Conservation (phyloP, 2,888 invertebrate species). For the Cataglyphis cursor region DNA sequence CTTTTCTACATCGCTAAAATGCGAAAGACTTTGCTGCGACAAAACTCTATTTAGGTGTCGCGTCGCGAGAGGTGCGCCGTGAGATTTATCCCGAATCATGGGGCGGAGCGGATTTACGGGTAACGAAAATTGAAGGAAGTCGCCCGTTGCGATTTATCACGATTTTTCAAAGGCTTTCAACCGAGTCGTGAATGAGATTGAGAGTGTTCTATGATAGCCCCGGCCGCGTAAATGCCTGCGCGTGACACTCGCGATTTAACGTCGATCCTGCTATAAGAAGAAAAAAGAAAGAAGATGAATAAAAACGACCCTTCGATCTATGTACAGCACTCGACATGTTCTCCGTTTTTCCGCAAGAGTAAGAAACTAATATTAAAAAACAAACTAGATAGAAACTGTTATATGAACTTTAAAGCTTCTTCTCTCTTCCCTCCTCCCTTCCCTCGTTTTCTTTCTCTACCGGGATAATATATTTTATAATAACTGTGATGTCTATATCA, state of each 20-base stretch:
- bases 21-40: not conserved
- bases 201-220: conserved; percentile 55
- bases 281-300: conserved; percentile 39
- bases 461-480: not conserved
- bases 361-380: not conserved
- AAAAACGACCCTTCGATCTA: conserved; percentile 24
- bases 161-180: conserved; percentile 58
- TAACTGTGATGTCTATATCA: not conserved
- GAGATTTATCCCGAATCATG: conserved; percentile 9
- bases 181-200: conserved; percentile 61
- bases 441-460: not conserved
- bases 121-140: conserved; percentile 46
- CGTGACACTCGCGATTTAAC: conserved; percentile 57
- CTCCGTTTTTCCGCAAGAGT: not conserved
- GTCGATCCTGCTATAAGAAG: conserved; percentile 40
- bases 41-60: conserved; percentile 22
- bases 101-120: conserved; percentile 11
- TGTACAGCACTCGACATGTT: not conserved
- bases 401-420: conserved; percentile 8
- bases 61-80: not conserved
- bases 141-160: conserved; percentile 22
- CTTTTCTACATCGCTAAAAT: not conserved
- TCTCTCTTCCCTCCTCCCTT: not conserved
- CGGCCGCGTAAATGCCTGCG: conserved; percentile 38
- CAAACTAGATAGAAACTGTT: not conserved